These are phyloP conservation scores for Diplodus puntazzo DNA, from an alignment of 2,797 vertebrate species.

Conservation along the genomic window DNA sequence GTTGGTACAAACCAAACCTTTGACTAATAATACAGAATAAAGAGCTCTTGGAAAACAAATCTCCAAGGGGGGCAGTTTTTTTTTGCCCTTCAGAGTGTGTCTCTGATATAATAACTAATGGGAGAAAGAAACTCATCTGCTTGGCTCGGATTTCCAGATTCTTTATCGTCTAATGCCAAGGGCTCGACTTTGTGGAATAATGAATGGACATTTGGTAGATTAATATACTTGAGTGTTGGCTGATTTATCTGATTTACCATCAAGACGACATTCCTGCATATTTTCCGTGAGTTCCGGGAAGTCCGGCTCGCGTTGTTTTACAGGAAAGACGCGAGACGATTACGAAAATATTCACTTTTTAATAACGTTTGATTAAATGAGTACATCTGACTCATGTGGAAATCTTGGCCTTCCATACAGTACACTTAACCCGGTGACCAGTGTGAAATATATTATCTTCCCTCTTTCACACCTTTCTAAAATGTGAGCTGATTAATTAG, in stretches of 20 bases:
- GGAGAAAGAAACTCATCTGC: not conserved
- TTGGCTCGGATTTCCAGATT: slow-evolving; percentile 23
- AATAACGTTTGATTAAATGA: not conserved
- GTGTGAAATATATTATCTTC: not conserved
- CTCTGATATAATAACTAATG: slow-evolving; percentile 21
- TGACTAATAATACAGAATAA: not conserved
- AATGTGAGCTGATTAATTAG: slow-evolving; percentile 51
- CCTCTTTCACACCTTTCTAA: slow-evolving; percentile 13
- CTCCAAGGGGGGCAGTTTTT: not conserved
- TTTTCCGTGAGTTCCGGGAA: slow-evolving; percentile 26
- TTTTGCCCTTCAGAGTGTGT: not conserved
- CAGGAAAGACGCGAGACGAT: not conserved
- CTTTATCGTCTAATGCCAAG: slow-evolving; percentile 25
- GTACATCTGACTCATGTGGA: not conserved
- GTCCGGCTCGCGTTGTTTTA: not conserved
- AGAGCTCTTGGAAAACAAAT: not conserved
- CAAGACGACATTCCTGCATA: not conserved
- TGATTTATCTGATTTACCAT: slow-evolving; percentile 25
- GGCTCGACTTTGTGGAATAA: slow-evolving; percentile 28
- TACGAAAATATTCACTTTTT: not conserved
- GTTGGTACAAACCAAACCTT: not conserved
- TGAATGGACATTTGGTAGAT: slow-evolving; percentile 16
- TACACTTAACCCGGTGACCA: not conserved
- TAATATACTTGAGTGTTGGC: slow-evolving; percentile 7
- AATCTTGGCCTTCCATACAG: not conserved